These are phyloP conservation scores for Ictalurus furcatus DNA, from an alignment of 2,113 vertebrate species.

Conservation along the genomic window DNA sequence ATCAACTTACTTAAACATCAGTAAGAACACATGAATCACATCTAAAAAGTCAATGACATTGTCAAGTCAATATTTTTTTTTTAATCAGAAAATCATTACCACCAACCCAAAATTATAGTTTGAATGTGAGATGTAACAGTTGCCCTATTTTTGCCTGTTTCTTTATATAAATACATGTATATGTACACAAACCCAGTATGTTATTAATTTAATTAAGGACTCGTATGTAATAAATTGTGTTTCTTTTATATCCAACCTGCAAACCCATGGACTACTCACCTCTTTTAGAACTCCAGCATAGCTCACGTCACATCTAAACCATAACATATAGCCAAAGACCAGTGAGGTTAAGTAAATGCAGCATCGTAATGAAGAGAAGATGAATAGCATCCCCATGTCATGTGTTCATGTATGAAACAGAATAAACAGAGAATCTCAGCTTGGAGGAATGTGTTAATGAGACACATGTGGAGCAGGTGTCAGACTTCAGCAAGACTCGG, in stretches of 20 bases:
- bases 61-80: background rate
- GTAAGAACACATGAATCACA: background rate
- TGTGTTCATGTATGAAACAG: constrained; percentile 21
- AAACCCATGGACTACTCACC: background rate
- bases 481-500: constrained; percentile 12
- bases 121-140: background rate
- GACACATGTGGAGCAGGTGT: constrained; percentile 51
- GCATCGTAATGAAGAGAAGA: background rate
- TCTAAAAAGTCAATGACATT: background rate
- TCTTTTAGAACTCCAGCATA: background rate
- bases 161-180: background rate
- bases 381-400: constrained; percentile 15
- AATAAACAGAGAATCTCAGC: constrained; percentile 41
- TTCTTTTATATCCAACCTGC: background rate
- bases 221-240: background rate
- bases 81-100: background rate
- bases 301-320: background rate
- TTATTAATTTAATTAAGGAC: background rate
- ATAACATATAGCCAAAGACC: background rate
- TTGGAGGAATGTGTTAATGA: constrained; percentile 54
- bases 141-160: background rate
- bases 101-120: background rate
- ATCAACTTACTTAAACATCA: background rate
- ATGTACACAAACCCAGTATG: background rate
- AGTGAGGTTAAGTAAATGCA: constrained; percentile 12